Base-by-base conservation (phyloP, 2,113 vertebrate genomes). In the Odontesthes bonariensis region DNA sequence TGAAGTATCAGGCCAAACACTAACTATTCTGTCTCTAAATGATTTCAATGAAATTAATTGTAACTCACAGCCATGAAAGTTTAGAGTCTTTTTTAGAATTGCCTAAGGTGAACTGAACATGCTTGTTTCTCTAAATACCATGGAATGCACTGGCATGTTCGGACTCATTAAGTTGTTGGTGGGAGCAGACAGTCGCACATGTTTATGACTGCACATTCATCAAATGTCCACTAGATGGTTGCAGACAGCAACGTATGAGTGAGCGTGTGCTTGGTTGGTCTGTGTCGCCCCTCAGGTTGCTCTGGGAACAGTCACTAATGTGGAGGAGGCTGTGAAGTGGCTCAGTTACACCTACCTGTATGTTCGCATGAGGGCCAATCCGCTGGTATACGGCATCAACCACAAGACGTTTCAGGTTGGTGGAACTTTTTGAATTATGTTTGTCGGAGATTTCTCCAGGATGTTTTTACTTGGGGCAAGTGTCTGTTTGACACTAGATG, bases 271-370 rank as follows among this genome's bases (percentile, higher is more conserved):
- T 14, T 54, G 5, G 54, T 23, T 32, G 22, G 2, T 73, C 33
- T 73, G 57, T 38, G 10, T 20, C 46, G 32, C 27, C 6, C 17
- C 86, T 2, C 76, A 99, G 98, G 86, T 99, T 69, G 96, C 97
- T 69, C 93, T 99, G 65, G 98, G 98, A 81, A 98, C 98, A 0
- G 97, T 99, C 64, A 99, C 98, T 85, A 99, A 98, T 22, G 95
- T 99, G 87, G 97, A 98, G 84, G 98, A 99, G 93, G 98, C 97
- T 51, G 97, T 99, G 88, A 99, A 96, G 93, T 99, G 98, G 98
- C 94, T 99, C 87, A 98, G 97, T 93, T 99, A 99, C 88, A 98
- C 97, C 58, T 99, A 99, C 52, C 95, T 99, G 65, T 99, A 97
- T 81, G 98, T 99, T 65, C 96, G 98, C 84, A 98, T 98, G 97